Evolutionary conservation across 2,113 vertebrate genomes (phyloP), one percentile per base, ranked within the genome.

Genomic region (Clarias macrocephalus): DNA sequence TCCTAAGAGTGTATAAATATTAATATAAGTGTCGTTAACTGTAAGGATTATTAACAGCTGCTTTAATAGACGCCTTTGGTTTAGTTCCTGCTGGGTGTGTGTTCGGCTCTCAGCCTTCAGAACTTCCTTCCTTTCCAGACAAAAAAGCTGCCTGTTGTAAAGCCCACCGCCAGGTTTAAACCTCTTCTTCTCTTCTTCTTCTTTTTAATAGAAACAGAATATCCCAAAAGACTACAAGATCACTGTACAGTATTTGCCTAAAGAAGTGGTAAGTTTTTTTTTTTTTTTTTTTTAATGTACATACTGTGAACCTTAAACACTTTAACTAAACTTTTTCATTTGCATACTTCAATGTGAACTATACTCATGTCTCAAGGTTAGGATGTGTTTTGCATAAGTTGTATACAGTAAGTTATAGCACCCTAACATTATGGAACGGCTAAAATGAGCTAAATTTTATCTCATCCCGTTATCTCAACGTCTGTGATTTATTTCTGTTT

Each of bases 161-260:
- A 72, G 10, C 10, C 11, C 48, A 62, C 7, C 48, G 65, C 1
- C n/a, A 80, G 37, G 52, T 21, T 82, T 82, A 63, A 12, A 37
- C 5, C 21, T 66, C 0, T 83, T 76, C 56, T 48, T 7, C 7
- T 42, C 42, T 42, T 5, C 42, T 85, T 60, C 83, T 59, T 86
- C 13, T 73, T 82, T 86, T 85, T 87, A 73, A 66, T 91, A 96
- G 95, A 96, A 92, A 93, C 93, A 95, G 86, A 96, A 96, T 92
- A 96, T 96, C 90, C 95, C 95, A 68, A 95, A 95, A 94, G 95
- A 96, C 92, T 96, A 96, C 92, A 94, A 90, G 89, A 96, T 96
- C 92, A 92, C 93, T 85, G 90, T 96, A 70, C 77, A n/a, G 65
- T 95, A 93, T 90, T 81, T 96, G 92, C 93, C 95, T 75, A 94